Evolutionary conservation across 2,113 vertebrate genomes (phyloP).

Genomic region (Phrynocephalus versicolor): DNA sequence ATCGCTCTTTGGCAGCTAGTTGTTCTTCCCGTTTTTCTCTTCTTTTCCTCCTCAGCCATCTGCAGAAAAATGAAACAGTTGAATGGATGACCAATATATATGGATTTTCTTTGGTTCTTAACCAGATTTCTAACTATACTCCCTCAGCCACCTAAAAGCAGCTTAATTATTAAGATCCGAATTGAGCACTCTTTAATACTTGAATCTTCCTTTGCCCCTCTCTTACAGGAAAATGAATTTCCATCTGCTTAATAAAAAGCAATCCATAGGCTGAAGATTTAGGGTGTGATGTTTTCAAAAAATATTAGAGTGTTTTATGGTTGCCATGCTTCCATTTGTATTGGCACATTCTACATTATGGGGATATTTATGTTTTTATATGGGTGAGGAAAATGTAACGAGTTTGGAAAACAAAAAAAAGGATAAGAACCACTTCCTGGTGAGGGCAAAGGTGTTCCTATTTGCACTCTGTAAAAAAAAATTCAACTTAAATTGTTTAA

Average conservation of each 20-base stretch:
- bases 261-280: neutral
- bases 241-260: neutral
- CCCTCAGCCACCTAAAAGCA: neutral
- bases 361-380: neutral
- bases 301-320: neutral
- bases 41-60: conserved; percentile 90
- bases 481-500: neutral
- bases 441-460: neutral
- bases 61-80: conserved; percentile 54
- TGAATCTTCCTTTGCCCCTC: neutral
- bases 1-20: conserved; percentile 81
- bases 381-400: neutral
- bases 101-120: neutral
- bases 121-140: neutral
- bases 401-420: neutral
- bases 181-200: neutral
- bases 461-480: neutral
- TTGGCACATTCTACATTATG: neutral
- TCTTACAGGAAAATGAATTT: neutral
- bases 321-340: neutral
- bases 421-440: neutral
- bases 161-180: neutral
- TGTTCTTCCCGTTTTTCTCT: conserved; percentile 86
- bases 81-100: too few species aligned
- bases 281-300: neutral